A percentile compares a stretch with the other conserved stretches of the same genome.
Conservation (phyloP, 1,140 invertebrate species). For the Colletes gigas region DNA sequence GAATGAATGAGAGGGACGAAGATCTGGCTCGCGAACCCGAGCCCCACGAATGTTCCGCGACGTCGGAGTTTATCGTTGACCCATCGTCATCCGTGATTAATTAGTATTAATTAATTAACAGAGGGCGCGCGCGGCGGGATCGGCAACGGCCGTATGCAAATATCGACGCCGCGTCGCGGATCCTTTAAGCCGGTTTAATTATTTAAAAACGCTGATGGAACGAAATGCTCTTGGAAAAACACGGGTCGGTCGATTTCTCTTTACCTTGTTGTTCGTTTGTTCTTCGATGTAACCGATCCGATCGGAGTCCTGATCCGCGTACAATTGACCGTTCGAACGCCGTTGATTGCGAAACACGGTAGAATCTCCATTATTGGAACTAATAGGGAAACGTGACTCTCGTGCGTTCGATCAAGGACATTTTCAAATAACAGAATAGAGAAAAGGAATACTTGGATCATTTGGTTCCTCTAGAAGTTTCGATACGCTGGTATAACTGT, state of each 20-base stretch:
- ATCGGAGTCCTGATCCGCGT: not conserved
- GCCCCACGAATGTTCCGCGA: slow-evolving; percentile 24
- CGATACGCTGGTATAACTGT: too few relatives aligned
- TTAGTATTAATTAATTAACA: slow-evolving; percentile 48
- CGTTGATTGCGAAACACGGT: too few relatives aligned
- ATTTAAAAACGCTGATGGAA: slow-evolving; percentile 38
- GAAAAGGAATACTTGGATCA: too few relatives aligned
- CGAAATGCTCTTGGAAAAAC: slow-evolving; percentile 7
- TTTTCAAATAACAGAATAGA: too few relatives aligned
- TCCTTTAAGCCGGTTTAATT: slow-evolving; percentile 14
- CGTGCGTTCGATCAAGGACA: too few relatives aligned
- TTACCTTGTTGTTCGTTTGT: not conserved
- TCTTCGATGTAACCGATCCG: not conserved
- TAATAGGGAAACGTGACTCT: too few relatives aligned
- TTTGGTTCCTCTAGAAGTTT: too few relatives aligned
- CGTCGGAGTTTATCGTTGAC: slow-evolving; percentile 29
- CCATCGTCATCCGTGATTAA: slow-evolving; percentile 46
- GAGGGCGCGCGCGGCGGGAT: not conserved
- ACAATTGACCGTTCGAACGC: not conserved
- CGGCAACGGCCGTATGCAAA: slow-evolving; percentile 10
- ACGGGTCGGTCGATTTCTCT: not conserved
- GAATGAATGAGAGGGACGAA: not conserved
- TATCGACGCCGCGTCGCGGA: not conserved
- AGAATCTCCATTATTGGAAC: too few relatives aligned
- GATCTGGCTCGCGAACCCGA: slow-evolving; percentile 7